phyloP scores from a whole-genome alignment of 2,113 vertebrate species.

The Irena cyanogastra region DNA sequence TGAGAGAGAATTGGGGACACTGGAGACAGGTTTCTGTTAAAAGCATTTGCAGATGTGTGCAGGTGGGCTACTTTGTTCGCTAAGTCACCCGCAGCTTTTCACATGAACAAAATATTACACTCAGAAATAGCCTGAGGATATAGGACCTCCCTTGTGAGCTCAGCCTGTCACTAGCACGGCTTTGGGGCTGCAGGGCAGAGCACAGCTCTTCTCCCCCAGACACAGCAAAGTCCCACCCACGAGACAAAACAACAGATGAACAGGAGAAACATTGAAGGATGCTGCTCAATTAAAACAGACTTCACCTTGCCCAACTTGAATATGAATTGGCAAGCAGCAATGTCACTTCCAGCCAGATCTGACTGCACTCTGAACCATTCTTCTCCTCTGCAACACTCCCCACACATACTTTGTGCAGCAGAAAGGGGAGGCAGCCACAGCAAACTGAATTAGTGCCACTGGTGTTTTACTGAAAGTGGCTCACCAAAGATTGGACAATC shows the following conservation, averaged over 20 bases:
- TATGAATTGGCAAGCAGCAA: background rate
- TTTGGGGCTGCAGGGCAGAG: background rate
- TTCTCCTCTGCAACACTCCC: too few species aligned
- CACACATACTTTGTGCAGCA: fast-evolving
- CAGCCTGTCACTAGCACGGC: background rate
- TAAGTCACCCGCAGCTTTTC: background rate
- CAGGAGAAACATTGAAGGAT: background rate
- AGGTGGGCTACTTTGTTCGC: background rate
- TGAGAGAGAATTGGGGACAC: background rate
- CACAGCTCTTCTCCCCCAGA: background rate
- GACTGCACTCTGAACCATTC: background rate
- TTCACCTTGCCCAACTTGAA: background rate
- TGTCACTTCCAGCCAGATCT: background rate
- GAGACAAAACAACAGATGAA: background rate
- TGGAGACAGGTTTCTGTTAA: background rate
- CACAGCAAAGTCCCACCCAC: background rate
- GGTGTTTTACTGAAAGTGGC: background rate
- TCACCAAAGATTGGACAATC: background rate
- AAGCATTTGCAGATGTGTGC: background rate
- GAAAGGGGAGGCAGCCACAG: background rate
- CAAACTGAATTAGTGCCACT: background rate
- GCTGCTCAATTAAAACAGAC: background rate
- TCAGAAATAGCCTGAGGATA: background rate
- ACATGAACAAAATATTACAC: background rate
- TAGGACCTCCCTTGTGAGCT: background rate